Base-by-base conservation (phyloP, 2,888 invertebrate species). In the Drosophila ustulata region DNA sequence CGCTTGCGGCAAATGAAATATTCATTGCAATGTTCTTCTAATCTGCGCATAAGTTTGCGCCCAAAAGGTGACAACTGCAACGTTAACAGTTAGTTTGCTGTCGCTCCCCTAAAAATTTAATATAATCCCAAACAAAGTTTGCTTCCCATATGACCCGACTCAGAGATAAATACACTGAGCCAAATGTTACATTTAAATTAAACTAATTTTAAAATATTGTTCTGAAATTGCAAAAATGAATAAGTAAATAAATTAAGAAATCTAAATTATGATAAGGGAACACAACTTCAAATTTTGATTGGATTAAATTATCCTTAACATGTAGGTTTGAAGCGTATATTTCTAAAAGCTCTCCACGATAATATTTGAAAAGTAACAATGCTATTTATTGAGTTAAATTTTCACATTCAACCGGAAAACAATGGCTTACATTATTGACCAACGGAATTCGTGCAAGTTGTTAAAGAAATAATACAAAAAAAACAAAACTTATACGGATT, bases 11-110 rank as follows among this genome's bases (percentile, higher is more conserved):
- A 58, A 53, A 71, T 65, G 62, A 72, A 68, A 72, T 61, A 72
- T 66, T 63, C 56, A 76, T 66, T 66, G 66, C 53, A 61, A 69
- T 72, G 66, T 55, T 50, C 64, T 18, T 59, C 76, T 63, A 76
- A 76, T 76, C 72, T 68, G 45, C 49, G 58, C 66, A 75, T 66
- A 58, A 71, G 61, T 58, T 52, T 18, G 18, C 51, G 39, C 71
- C 43, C 25, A 18, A 41, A 25, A 69, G 65, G 58, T 69, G 74
- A 58, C 65, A 74, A 65, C 23, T 66, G 26, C 37, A 66, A 53
- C 25, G 50, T 47, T 6, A 62, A 63, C 41, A 61, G 61, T 63
- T 59, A 37, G 25, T 26, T 67, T 41, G 39, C 18, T 8, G 30
- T 32, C 32, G 25, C 8, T 18, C 18, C 18, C 6, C 71, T 23